Conservation (phyloP, 2,888 invertebrate species). For the Anthophora plumipes region DNA sequence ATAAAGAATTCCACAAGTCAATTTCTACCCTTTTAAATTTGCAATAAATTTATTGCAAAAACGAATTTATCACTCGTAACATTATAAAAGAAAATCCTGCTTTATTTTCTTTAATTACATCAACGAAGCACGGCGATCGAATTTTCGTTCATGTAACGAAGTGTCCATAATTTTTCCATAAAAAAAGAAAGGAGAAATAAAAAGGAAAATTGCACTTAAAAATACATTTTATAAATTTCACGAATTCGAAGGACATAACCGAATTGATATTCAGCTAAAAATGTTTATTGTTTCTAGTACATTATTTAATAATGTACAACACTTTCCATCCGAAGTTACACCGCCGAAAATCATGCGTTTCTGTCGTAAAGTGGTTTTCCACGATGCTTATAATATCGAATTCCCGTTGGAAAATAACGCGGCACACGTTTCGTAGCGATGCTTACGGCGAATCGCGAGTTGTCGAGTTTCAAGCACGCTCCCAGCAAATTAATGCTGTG, state of each 20-base stretch:
- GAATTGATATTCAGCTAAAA: not conserved
- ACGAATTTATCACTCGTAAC: too few relatives aligned
- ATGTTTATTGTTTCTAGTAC: not conserved
- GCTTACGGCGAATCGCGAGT: slow-evolving; percentile 24
- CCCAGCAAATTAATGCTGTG: slow-evolving; percentile 41
- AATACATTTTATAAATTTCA: not conserved
- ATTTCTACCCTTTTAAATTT: too few relatives aligned
- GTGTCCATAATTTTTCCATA: too few relatives aligned
- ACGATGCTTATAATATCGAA: slow-evolving; percentile 20
- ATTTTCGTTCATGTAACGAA: too few relatives aligned
- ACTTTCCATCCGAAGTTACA: slow-evolving; percentile 16
- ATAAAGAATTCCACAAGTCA: too few relatives aligned
- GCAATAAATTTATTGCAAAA: too few relatives aligned
- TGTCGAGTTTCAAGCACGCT: slow-evolving; percentile 44
- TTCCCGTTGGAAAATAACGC: slow-evolving; percentile 32
- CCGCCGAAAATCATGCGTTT: slow-evolving; percentile 24
- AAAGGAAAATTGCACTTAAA: not conserved
- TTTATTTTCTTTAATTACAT: too few relatives aligned
- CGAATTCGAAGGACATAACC: not conserved
- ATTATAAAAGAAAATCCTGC: too few relatives aligned
- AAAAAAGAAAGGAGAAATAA: not conserved
- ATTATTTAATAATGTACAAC: too few relatives aligned
- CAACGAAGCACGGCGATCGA: too few relatives aligned
- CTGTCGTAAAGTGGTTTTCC: slow-evolving; percentile 18
- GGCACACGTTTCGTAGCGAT: slow-evolving; percentile 25